Base-by-base conservation (phyloP, 2,888 invertebrate genomes). In the Julus scanicus region DNA sequence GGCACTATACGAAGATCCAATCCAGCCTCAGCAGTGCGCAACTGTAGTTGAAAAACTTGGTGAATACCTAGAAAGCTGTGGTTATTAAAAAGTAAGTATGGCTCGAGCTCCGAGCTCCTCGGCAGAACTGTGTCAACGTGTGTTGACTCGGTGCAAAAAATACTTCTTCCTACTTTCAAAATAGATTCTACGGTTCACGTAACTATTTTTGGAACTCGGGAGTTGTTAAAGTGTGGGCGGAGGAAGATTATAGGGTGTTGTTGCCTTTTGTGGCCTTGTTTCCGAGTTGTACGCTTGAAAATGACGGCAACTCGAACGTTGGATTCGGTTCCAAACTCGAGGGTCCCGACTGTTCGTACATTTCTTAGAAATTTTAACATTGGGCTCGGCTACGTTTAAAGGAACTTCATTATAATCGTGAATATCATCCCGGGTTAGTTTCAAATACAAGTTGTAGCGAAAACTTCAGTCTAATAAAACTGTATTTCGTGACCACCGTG, bases 21-120 rank as follows among this genome's bases (percentile, higher is more conserved):
- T 97, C 94, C 97, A 97, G 94, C 97, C 97, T 93, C 97, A 97
- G 94, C 97, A 97, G 94, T 97, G 97, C 92, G 97, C 97, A 93
- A 97, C 97, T 91, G 97, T 97, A 94, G 97, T 97, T 94, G 97
- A 97, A 95, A 97, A 97, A 95, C 95, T 97, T 95, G 97, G 97
- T 94, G 97, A 97, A 94, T 97, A 97, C 95, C 96, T 97, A 95
- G 95, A 97, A 94, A 95, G 95, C 94, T 97, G 97, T 95, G 97
- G 97, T 95, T 97, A 97, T 96, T 97, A 97, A 88, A 63, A 63
- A 88, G 48, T 80, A 29, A 83, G 80, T 6, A 39, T 86, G 37
- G 39, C 3, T 39, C 20, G 3, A 13, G 17, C 17, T 17, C 13
- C 15, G 2, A 4, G 3, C 39, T 83, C 83, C 39, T 83, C 15